Conservation (phyloP, 64 coral and sea anemone species). For the Stichodactyla mertensii region DNA sequence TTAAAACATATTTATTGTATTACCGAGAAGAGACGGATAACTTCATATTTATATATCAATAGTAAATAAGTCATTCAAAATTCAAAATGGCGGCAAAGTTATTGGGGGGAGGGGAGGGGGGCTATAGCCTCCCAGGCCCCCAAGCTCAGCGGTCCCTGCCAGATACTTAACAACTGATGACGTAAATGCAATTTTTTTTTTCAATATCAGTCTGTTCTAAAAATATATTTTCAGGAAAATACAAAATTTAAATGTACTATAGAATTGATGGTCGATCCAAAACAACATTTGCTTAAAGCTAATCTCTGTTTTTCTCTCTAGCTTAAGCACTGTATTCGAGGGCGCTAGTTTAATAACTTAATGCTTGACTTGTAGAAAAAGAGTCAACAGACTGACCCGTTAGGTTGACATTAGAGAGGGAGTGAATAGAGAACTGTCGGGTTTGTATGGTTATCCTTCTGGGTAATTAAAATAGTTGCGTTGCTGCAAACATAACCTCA, state of each 20-base stretch:
- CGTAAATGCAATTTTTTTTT: too few relatives aligned
- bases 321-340: background rate
- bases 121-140: too few relatives aligned
- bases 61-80: too few relatives aligned
- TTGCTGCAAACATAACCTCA: background rate
- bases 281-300: background rate
- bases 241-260: background rate
- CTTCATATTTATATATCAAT: too few relatives aligned
- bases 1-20: too few relatives aligned
- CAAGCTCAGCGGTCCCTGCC: too few relatives aligned
- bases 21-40: too few relatives aligned
- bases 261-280: background rate
- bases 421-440: background rate
- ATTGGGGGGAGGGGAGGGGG: too few relatives aligned
- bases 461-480: slow-evolving; percentile 4
- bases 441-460: background rate
- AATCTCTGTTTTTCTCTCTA: slow-evolving; percentile 2
- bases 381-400: background rate
- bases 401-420: background rate
- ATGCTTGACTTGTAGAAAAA: background rate
- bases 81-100: background rate
- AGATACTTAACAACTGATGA: too few relatives aligned
- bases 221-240: background rate
- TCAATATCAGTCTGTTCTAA: background rate
- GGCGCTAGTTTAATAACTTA: background rate